Percentiles rank a stretch among this genome's conserved stretches.
Evolutionary conservation across 1,140 invertebrate genomes (phyloP).

Genomic region (Rhynchophorus ferrugineus): DNA sequence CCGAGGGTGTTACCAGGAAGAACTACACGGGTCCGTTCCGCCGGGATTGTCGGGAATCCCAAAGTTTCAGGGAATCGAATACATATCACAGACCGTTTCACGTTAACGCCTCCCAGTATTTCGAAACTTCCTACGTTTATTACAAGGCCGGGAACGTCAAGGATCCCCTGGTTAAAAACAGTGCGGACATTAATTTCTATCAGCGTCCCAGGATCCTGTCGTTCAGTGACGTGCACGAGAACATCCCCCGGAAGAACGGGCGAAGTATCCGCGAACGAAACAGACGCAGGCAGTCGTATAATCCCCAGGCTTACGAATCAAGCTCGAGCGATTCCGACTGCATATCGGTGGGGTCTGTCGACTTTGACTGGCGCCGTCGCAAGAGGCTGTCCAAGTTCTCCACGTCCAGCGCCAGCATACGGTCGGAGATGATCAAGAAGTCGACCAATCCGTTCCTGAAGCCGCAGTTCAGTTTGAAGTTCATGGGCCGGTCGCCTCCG

Average conservation of each 20-base stretch:
- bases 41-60: slow-evolving; percentile 9
- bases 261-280: slow-evolving; percentile 45
- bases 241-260: slow-evolving; percentile 31
- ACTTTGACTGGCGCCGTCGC: slow-evolving; percentile 38
- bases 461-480: slow-evolving; percentile 31
- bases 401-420: slow-evolving; percentile 36
- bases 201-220: slow-evolving; percentile 33
- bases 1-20: slow-evolving; percentile 38
- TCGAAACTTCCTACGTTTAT: slow-evolving; percentile 33
- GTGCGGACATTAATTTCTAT: slow-evolving; percentile 19
- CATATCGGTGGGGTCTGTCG: slow-evolving; percentile 38
- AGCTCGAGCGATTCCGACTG: slow-evolving; percentile 40
- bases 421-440: slow-evolving; percentile 36
- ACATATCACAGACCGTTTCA: slow-evolving; percentile 14
- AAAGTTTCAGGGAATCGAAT: slow-evolving; percentile 15
- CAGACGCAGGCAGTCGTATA: slow-evolving; percentile 47
- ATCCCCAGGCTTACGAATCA: slow-evolving; percentile 44
- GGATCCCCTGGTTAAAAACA: slow-evolving; percentile 6
- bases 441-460: slow-evolving; percentile 36
- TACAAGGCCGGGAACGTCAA: slow-evolving; percentile 30
- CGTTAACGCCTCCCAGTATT: slow-evolving; percentile 25
- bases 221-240: slow-evolving; percentile 33
- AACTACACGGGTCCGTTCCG: slow-evolving; percentile 28
- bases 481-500: slow-evolving; percentile 37
- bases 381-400: slow-evolving; percentile 35